A percentile compares a stretch with the other conserved stretches of the same genome.
phyloP scores from a whole-genome alignment of 2,888 invertebrate species.

The Drosophila borborema region DNA sequence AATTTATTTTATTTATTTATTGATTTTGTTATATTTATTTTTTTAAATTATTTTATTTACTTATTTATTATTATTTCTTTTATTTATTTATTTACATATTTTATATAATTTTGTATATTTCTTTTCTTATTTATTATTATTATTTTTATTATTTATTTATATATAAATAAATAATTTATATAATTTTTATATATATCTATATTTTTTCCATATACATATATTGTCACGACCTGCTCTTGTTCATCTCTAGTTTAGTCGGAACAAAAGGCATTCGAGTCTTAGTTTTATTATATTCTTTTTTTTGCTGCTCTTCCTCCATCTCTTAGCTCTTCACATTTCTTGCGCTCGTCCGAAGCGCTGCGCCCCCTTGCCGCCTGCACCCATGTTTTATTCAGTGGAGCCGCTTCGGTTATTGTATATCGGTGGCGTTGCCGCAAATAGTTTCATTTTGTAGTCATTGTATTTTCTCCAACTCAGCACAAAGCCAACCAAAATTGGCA shows the following conservation, averaged over 20 bases:
- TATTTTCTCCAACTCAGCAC: conserved; percentile 68
- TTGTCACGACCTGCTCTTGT: no score
- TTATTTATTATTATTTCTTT: no score
- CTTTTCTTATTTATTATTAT: no score
- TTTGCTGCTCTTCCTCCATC: neutral
- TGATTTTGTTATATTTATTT: no score
- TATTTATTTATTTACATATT: no score
- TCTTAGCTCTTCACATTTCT: neutral
- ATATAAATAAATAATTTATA: no score
- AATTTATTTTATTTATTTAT: no score
- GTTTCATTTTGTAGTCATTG: conserved; percentile 77
- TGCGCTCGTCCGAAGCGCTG: neutral
- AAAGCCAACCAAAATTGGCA: conserved; percentile 65
- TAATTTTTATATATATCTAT: no score
- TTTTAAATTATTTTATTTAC: no score
- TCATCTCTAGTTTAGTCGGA: conserved; percentile 4
- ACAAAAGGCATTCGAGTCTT: conserved; percentile 11
- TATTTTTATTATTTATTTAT: no score
- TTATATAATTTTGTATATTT: no score
- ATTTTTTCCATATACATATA: no score
- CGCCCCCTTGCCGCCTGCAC: conserved; percentile 15
- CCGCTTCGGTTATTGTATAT: conserved; percentile 72
- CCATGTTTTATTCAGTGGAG: conserved; percentile 73
- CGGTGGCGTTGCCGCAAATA: conserved; percentile 69
- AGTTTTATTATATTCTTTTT: neutral